A percentile compares a stretch with the other conserved stretches of the same genome.
These are phyloP conservation scores for Hippolais icterina DNA, from an alignment of 2,113 vertebrate genomes.

Conservation along the genomic window DNA sequence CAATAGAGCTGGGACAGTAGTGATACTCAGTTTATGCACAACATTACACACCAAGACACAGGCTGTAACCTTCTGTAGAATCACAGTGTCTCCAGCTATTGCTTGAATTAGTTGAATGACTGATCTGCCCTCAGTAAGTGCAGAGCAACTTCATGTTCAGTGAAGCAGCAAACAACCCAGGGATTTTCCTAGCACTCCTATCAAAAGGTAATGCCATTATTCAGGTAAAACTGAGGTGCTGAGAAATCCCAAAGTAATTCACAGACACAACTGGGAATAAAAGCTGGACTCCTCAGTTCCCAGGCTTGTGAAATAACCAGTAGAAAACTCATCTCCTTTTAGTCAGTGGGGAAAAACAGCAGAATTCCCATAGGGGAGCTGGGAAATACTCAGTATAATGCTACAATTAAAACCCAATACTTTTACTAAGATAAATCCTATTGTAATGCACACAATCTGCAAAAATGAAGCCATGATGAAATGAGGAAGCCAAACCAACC, in stretches of 20 bases:
- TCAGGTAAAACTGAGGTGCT: neutral
- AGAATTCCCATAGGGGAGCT: neutral
- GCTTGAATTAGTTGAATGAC: neutral
- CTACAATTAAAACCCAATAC: neutral
- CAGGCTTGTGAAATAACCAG: neutral
- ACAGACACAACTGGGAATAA: neutral
- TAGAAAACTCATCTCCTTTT: neutral
- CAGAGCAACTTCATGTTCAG: neutral
- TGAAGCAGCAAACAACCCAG: neutral
- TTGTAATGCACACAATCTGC: neutral
- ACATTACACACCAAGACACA: neutral
- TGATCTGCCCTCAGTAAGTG: neutral
- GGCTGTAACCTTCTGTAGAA: neutral
- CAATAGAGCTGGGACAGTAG: neutral
- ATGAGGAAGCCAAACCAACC: neutral
- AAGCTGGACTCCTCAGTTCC: neutral
- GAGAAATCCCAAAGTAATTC: conserved; percentile 8
- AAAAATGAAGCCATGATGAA: neutral
- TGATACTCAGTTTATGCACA: neutral
- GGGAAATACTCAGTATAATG: neutral
- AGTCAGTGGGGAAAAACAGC: neutral
- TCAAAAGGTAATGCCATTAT: neutral
- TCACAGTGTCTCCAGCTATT: neutral
- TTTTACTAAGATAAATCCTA: neutral
- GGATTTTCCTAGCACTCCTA: neutral